Evolutionary conservation across 30 jellyfish, hydroid and myxozoan species (phyloP), one percentile per base, ranked within the genome.

Genomic region (Cassiopea andromeda): DNA sequence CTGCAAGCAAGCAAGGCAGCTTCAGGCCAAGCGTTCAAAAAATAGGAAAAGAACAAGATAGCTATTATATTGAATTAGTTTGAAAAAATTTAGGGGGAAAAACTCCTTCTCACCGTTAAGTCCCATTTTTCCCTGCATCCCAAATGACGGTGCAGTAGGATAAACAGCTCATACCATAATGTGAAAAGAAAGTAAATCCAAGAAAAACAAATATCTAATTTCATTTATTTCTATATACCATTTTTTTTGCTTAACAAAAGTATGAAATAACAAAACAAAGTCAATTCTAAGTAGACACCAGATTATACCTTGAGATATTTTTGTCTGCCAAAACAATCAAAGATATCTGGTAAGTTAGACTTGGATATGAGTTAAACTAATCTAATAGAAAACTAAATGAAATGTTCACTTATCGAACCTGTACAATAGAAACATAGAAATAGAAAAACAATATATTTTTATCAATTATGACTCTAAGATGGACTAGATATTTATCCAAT

Each of bases 171-270:
- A 43, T 68, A 14, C 0, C 7, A 3, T 72, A 10, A 38, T 15
- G 14, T 12, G 81, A 44, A 46, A 38, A 3, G 68, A 8, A 13
- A 14, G 27, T 3, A 16, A 46, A 44, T 44, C 4, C 60, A 75
- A 27, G 46, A 75, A 38, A 75, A 8, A 75, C 8, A 75, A 7
- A 75, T 6, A 14, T 75, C 43, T 8, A 1, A 75, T 75, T 45
- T 57, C n/a, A 75, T 75, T 75, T 6, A 72, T 72, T 14, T 38
- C 46, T 38, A 75, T 75, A 75, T 46, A 75, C 83, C 46, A 75
- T 38, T 16, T 75, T 58, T 72, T 7, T 75, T 75, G 68, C 38
- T 75, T 10, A 75, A 75, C 83, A 75, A 75, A 75, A 75, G 18
- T 3, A 2, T 75, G 59, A 3, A 75, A 75, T 50, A 75, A 75